phyloP scores from a whole-genome alignment of 2,888 invertebrate species.

The Monoplex corrugatus region DNA sequence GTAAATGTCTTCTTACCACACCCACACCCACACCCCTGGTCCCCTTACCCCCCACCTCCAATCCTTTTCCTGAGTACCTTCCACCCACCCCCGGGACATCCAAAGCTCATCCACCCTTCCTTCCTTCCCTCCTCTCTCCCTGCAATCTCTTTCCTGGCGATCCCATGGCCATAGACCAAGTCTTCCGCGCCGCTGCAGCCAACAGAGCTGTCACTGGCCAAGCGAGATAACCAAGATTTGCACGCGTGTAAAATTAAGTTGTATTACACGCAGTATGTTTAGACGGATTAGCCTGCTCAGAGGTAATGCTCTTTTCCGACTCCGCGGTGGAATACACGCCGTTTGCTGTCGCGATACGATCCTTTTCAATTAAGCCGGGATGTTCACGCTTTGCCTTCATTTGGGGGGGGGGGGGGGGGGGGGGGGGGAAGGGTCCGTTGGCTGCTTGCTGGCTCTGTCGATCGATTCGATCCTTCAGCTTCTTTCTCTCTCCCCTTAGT shows the following conservation, averaged over 20 bases:
- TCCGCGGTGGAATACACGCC: conserved; percentile 38
- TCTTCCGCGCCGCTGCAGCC: conserved; percentile 18
- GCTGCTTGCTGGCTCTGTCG: background rate
- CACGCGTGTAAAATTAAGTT: conserved; percentile 59
- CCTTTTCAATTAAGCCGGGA: conserved; percentile 47
- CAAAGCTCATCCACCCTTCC: background rate
- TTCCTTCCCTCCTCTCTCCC: background rate
- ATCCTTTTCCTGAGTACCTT: background rate
- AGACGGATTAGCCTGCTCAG: conserved; percentile 54
- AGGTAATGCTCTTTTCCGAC: conserved; percentile 49
- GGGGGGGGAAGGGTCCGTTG: background rate
- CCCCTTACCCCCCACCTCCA: background rate
- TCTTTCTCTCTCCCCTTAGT: background rate
- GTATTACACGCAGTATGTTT: conserved; percentile 58
- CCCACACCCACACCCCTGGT: background rate
- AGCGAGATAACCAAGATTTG: conserved; percentile 58
- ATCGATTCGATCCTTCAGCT: background rate
- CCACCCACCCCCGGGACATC: too few relatives aligned
- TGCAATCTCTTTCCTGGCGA: background rate
- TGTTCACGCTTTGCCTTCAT: conserved; percentile 52
- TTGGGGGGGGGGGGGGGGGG: background rate
- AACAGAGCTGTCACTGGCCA: conserved; percentile 54
- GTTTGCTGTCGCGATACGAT: conserved; percentile 50
- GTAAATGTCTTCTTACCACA: background rate
- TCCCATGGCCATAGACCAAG: conserved; percentile 27